Evolutionary conservation across 2,113 vertebrate species (phyloP).

Genomic region (Cavia aperea): DNA sequence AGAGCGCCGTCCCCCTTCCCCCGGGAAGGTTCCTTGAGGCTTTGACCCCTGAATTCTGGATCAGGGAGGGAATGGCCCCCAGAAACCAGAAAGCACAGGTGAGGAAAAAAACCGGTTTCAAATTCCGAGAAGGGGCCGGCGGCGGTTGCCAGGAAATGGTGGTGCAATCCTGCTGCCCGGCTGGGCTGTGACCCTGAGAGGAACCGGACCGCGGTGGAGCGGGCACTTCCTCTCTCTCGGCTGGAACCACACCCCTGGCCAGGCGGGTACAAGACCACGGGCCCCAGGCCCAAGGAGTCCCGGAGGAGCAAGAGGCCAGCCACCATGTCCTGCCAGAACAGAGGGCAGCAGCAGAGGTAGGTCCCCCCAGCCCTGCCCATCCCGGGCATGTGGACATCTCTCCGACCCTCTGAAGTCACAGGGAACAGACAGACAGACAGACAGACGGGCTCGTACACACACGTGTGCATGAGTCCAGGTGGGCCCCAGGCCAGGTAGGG

Average conservation of each 20-base stretch:
- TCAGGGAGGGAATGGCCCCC: too few relatives aligned
- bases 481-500: accelerated
- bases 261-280: neutral
- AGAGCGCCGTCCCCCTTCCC: neutral
- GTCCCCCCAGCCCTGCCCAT: neutral
- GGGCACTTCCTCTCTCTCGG: neutral
- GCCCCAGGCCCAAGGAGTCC: neutral
- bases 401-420: too few relatives aligned
- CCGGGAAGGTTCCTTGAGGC: neutral
- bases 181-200: neutral
- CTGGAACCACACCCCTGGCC: neutral
- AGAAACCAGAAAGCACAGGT: neutral
- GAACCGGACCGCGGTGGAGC: neutral
- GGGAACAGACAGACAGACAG: neutral
- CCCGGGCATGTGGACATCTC: accelerated
- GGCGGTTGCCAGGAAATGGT: constrained; percentile 7
- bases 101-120: neutral
- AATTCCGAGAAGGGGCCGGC: neutral
- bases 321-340: constrained; percentile 21
- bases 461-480: neutral
- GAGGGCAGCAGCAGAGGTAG: constrained; percentile 27
- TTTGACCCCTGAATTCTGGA: neutral
- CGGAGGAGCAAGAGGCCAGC: neutral
- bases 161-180: neutral
- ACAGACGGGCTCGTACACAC: neutral